Evolutionary conservation across 2,888 invertebrate species (phyloP), one percentile per base, ranked within the genome.

Genomic region (Netelia melanura): DNA sequence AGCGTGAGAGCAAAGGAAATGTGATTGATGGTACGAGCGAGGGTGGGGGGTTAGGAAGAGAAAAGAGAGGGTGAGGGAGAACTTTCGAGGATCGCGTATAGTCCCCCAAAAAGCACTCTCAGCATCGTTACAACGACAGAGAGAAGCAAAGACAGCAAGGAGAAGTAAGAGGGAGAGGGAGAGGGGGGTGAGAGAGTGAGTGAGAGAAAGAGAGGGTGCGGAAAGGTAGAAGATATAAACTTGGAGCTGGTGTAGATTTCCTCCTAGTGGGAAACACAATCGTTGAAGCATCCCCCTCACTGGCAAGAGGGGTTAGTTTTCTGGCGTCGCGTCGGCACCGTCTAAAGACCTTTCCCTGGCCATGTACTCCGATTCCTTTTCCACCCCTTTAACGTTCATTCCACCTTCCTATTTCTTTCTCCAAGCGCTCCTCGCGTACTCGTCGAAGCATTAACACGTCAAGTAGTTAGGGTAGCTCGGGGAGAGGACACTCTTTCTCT

Each of bases 371-470:
- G 62, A 64, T 54, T 81, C 78, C 82, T 71, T 56, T 65, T 81
- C 84, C 85, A 78, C 79, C 76, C 71, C 85, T 64, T 68, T 67
- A 38, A n/a, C 58, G 17, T 74, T 79, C 44, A 70, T 64, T 75
- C 56, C 21, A 65, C 54, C 72, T 76, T 17, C 25, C 61, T 67
- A 61, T 67, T 56, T 72, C 54, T 67, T 72, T 81, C 61, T 70
- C 43, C 76, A 43, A 25, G 77, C 80, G 67, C 78, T 81, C 58
- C 71, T 81, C 78, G 83, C 78, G 81, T 76, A 86, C 82, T 82
- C 87, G 70, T 56, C 78, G 80, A 74, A 83, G 86, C 87, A 81
- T 86, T 86, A 86, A 88, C 87, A 79, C 88, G 86, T 87, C 80
- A 83, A 82, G 81, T 84, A 83, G 83, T 86, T 83, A 83, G 82